A percentile compares a stretch with the other conserved stretches of the same genome.
These are phyloP conservation scores for Peromyscus melanophrys DNA, from an alignment of 2,797 vertebrate species.

Conservation along the genomic window DNA sequence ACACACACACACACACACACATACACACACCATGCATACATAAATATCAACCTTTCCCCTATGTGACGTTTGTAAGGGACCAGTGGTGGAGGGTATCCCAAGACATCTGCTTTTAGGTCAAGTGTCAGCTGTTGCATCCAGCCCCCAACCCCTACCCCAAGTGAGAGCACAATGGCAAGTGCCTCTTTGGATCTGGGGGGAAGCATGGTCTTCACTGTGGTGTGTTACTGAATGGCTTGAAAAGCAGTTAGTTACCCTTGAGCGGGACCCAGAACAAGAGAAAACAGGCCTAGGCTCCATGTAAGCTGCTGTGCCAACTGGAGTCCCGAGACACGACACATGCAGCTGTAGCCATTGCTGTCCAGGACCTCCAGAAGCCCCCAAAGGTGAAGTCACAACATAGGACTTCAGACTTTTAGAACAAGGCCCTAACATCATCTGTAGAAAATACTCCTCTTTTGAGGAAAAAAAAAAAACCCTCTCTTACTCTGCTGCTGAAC, in stretches of 20 bases:
- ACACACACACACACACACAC: neutral
- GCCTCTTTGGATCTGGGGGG: neutral
- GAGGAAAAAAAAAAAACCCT: neutral
- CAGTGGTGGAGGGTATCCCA: neutral
- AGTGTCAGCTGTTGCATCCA: neutral
- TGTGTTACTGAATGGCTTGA: no score
- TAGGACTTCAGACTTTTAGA: neutral
- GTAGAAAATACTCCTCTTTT: neutral
- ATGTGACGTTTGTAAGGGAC: neutral
- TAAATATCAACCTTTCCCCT: neutral
- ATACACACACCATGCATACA: neutral
- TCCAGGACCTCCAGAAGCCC: neutral
- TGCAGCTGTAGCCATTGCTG: neutral
- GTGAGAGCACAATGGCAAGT: neutral
- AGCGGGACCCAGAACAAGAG: neutral
- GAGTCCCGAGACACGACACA: neutral
- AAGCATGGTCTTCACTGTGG: neutral
- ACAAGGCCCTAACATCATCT: neutral
- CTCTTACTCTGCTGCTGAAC: neutral
- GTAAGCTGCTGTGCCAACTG: neutral
- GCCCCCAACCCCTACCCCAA: neutral
- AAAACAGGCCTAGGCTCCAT: neutral
- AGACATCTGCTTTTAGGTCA: neutral
- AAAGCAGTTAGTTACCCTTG: neutral
- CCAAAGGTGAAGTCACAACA: neutral